Percentiles rank a stretch among this genome's conserved stretches.
Evolutionary conservation across 2,888 invertebrate species (phyloP).

Genomic region (Caenorhabditis imperialis): DNA sequence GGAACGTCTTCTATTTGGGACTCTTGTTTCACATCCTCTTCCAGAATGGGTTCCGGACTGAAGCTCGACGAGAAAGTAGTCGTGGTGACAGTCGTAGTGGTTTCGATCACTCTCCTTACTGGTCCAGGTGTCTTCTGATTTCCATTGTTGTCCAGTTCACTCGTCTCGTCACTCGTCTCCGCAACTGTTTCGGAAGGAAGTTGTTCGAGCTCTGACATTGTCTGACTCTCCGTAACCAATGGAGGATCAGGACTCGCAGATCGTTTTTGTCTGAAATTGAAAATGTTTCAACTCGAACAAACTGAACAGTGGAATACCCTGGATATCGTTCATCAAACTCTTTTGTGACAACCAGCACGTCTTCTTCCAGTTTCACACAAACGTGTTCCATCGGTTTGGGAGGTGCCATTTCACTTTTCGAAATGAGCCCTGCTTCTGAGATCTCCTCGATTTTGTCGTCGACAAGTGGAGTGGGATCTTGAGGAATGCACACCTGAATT

Average conservation of each 20-base stretch:
- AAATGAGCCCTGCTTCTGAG: slow-evolving; percentile 46
- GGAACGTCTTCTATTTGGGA: too few species aligned
- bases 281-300: too few species aligned
- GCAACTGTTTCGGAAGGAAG: slow-evolving; percentile 17
- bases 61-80: slow-evolving; percentile 11
- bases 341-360: slow-evolving; percentile 53
- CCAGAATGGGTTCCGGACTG: too few species aligned
- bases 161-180: slow-evolving; percentile 21
- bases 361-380: slow-evolving; percentile 52
- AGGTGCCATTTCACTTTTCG: slow-evolving; percentile 45
- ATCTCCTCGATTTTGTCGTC: slow-evolving; percentile 59
- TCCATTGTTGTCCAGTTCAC: slow-evolving; percentile 27
- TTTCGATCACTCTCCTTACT: slow-evolving; percentile 13
- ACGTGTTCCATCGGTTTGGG: slow-evolving; percentile 45
- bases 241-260: slow-evolving; percentile 53
- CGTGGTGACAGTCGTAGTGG: slow-evolving; percentile 25
- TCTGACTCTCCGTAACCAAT: slow-evolving; percentile 24
- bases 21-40: too few species aligned
- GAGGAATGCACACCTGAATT: slow-evolving; percentile 56
- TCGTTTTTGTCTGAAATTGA: slow-evolving; percentile 46
- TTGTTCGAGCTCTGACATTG: slow-evolving; percentile 27
- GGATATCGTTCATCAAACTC: slow-evolving; percentile 54
- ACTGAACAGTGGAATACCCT: slow-evolving; percentile 15
- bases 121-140: slow-evolving; percentile 35
- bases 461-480: slow-evolving; percentile 54